Evolutionary conservation across 2,113 vertebrate species (phyloP).

Genomic region (Okapia johnstoni): DNA sequence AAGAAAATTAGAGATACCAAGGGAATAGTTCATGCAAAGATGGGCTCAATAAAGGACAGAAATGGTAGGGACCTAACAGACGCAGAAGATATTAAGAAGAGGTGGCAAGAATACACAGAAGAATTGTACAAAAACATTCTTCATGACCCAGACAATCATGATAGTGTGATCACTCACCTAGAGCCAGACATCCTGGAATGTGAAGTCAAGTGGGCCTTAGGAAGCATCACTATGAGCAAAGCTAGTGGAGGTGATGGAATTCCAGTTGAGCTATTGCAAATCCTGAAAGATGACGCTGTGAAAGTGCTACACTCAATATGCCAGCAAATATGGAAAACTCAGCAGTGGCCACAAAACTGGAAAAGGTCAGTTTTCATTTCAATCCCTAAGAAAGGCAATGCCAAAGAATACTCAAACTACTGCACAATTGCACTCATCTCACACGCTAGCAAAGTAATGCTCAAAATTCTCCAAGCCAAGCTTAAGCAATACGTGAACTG

Average conservation of each 20-base stretch:
- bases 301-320: not conserved
- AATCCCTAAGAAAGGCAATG: not conserved
- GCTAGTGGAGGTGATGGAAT: not conserved
- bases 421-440: not conserved
- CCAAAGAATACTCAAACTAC: not conserved
- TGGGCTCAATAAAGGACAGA: not conserved
- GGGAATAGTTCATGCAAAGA: not conserved
- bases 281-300: not conserved
- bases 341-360: not conserved
- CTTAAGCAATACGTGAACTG: not conserved
- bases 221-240: not conserved
- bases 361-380: not conserved
- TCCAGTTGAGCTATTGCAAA: not conserved
- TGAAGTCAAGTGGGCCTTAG: not conserved
- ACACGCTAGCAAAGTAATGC: not conserved
- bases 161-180: not conserved
- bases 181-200: not conserved
- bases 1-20: not conserved
- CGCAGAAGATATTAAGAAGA: not conserved
- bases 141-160: accelerated
- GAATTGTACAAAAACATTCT: not conserved
- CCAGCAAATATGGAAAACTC: not conserved
- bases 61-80: not conserved
- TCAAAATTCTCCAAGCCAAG: not conserved
- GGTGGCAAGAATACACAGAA: not conserved